phyloP scores from a whole-genome alignment of 2,888 invertebrate species.

The Diachrysia chrysitis region DNA sequence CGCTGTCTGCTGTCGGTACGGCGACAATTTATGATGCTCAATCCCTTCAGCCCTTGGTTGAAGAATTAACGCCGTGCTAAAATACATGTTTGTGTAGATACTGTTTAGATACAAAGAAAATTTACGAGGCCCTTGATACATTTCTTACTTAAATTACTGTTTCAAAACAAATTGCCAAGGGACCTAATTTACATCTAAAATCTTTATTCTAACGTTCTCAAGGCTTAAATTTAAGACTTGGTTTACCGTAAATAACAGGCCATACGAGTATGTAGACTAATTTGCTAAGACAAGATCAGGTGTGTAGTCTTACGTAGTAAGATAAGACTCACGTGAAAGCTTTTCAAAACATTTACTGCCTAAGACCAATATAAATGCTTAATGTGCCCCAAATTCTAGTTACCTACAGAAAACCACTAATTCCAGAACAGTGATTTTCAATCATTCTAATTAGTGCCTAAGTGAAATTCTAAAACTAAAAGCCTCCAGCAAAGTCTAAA shows the following conservation, averaged over 20 bases:
- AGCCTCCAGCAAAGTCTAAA: constrained; percentile 12
- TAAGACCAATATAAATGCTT: neutral
- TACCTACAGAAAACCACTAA: neutral
- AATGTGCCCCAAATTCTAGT: neutral
- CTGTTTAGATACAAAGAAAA: neutral
- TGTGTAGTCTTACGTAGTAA: neutral
- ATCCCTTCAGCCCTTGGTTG: constrained; percentile 17
- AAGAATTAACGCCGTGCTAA: constrained; percentile 28
- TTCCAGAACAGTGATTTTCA: constrained; percentile 11
- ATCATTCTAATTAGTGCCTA: constrained; percentile 7
- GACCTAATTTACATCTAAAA: constrained; percentile 4
- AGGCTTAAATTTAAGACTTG: constrained; percentile 1
- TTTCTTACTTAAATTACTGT: neutral
- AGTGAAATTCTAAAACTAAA: constrained; percentile 12
- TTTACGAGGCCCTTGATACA: constrained; percentile 3
- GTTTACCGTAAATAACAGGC: neutral
- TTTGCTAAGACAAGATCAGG: neutral
- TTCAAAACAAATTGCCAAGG: neutral
- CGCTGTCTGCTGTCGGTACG: constrained; percentile 19
- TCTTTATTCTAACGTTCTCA: neutral
- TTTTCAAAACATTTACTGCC: neutral
- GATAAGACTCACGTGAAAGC: neutral
- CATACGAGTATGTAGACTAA: constrained; percentile 4
- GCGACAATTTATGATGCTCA: constrained; percentile 47
- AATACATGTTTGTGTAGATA: neutral